Conservation (phyloP, 2,113 vertebrate genomes). For the Cyanoramphus novaezelandiae region DNA sequence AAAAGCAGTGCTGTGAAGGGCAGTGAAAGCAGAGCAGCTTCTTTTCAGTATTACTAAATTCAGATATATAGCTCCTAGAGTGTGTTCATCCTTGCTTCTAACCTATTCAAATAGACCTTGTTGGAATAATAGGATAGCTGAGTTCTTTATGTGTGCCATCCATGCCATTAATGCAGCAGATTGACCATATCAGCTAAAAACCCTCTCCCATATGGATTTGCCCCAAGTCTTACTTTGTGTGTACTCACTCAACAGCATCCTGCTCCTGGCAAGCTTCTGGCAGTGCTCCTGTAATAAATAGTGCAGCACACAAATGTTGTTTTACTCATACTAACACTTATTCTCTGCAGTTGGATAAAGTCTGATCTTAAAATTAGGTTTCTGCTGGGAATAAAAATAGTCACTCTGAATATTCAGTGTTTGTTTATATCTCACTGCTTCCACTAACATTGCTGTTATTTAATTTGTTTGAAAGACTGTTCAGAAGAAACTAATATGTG, state of each 20-base stretch:
- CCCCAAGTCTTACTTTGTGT: background rate
- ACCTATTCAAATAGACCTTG: background rate
- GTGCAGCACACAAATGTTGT: background rate
- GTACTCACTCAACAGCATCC: background rate
- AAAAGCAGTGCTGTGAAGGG: background rate
- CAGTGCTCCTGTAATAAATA: background rate
- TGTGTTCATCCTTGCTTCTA: background rate
- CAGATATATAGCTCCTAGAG: background rate
- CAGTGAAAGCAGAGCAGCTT: background rate
- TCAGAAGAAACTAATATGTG: conserved; percentile 37
- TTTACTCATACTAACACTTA: background rate
- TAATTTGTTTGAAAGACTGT: conserved; percentile 48
- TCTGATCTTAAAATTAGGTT: conserved; percentile 41
- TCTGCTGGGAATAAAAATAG: conserved; percentile 49
- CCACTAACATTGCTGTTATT: conserved; percentile 32
- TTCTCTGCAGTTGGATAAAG: background rate
- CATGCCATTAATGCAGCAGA: background rate
- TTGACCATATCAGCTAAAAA: background rate
- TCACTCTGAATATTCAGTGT: conserved; percentile 54
- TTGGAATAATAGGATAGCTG: background rate
- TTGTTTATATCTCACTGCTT: conserved; percentile 49
- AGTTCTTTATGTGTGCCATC: background rate
- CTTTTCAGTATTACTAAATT: background rate
- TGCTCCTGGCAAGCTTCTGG: background rate
- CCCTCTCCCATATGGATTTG: background rate